These are phyloP conservation scores for Phalanger gymnotis DNA, from an alignment of 2,797 vertebrate species.

Conservation along the genomic window DNA sequence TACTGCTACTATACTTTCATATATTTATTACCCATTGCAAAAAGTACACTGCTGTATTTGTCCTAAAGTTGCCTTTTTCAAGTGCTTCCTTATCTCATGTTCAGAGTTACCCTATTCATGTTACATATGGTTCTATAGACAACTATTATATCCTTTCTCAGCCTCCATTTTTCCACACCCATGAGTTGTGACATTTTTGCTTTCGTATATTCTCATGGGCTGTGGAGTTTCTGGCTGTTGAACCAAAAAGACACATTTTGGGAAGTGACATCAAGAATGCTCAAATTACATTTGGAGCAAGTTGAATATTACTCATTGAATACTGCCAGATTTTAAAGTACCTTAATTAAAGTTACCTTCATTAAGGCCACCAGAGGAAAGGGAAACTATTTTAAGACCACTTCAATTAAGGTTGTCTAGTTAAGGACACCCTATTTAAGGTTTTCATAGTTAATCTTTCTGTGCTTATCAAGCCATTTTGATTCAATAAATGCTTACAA, in stretches of 20 bases:
- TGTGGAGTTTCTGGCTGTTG: rapidly evolving
- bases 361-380: background rate
- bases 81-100: background rate
- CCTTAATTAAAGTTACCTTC: background rate
- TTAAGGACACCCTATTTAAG: background rate
- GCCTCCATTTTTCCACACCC: background rate
- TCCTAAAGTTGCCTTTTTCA: background rate
- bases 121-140: rapidly evolving
- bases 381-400: background rate
- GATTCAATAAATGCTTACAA: background rate
- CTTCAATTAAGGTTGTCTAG: background rate
- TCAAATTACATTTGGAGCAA: background rate
- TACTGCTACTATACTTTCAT: rapidly evolving
- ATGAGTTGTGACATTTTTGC: background rate
- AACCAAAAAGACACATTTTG: background rate
- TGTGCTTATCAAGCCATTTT: background rate
- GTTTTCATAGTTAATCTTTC: background rate
- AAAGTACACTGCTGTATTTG: rapidly evolving
- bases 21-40: background rate
- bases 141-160: too few species aligned
- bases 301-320: background rate
- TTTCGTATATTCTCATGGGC: background rate
- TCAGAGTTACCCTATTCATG: background rate
- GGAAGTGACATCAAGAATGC: background rate
- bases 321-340: background rate